Conservation (phyloP, 2,888 invertebrate species). For the Elgonia sp. region DNA sequence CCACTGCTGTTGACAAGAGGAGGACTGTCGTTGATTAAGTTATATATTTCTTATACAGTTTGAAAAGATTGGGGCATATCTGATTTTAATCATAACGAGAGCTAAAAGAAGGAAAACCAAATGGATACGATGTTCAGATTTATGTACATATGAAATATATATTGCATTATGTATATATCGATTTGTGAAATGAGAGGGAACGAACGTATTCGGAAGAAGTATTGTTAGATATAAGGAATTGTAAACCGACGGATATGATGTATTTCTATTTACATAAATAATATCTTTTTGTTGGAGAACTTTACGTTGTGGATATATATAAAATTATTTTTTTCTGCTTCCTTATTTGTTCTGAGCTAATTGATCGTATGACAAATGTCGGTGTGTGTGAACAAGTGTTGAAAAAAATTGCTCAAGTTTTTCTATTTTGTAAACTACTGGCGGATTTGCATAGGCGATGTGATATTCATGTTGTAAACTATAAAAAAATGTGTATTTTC, state of each 20-base stretch:
- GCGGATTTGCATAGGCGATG: slow-evolving; percentile 39
- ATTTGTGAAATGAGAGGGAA: slow-evolving; percentile 40
- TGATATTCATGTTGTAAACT: slow-evolving; percentile 41
- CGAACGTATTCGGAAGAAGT: slow-evolving; percentile 15
- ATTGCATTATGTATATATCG: slow-evolving; percentile 40
- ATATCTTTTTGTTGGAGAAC: neutral
- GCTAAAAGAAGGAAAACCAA: slow-evolving; percentile 2
- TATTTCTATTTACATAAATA: slow-evolving; percentile 29
- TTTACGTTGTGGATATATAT: neutral
- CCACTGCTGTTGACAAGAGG: slow-evolving; percentile 19
- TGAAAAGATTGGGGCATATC: neutral
- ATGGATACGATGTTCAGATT: slow-evolving; percentile 16
- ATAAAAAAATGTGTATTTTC: slow-evolving; percentile 42
- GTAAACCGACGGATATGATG: slow-evolving; percentile 18
- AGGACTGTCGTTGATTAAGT: slow-evolving; percentile 6
- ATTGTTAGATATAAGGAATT: slow-evolving; percentile 38
- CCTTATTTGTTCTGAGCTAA: neutral
- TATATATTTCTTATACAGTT: neutral
- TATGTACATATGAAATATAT: slow-evolving; percentile 28
- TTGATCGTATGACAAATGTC: slow-evolving; percentile 17
- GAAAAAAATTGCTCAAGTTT: slow-evolving; percentile 24
- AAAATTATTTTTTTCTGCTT: neutral
- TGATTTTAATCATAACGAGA: slow-evolving; percentile 12
- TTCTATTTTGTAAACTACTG: slow-evolving; percentile 2
- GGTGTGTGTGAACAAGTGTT: slow-evolving; percentile 1